Conservation (phyloP, 2,113 vertebrate species). For the Carassius carassius region DNA sequence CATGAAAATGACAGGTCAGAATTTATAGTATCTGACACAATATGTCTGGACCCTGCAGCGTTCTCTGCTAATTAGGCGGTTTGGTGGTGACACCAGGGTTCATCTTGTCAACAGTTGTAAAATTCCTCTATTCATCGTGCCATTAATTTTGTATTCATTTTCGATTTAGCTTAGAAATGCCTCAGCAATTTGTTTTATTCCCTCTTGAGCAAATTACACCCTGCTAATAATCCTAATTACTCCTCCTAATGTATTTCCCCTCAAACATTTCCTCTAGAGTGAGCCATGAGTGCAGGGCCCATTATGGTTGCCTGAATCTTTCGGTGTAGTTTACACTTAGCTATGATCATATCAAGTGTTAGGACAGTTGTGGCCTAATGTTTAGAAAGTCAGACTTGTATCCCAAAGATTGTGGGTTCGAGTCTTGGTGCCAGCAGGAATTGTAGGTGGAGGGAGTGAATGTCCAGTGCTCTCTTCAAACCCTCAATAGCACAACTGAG, state of each 20-base stretch:
- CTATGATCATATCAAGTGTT: background rate
- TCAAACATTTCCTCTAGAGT: slow-evolving; percentile 64
- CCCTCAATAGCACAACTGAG: no score
- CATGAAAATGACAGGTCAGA: background rate
- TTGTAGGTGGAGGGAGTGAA: no score
- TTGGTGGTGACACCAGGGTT: slow-evolving; percentile 23
- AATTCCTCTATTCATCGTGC: slow-evolving; percentile 32
- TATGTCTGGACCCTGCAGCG: background rate
- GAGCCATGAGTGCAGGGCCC: slow-evolving; percentile 51
- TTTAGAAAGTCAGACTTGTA: no score
- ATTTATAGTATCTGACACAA: slow-evolving; percentile 13
- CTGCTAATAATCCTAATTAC: slow-evolving; percentile 74
- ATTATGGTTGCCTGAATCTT: slow-evolving; percentile 52
- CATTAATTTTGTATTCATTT: slow-evolving; percentile 55
- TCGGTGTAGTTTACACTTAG: slow-evolving; percentile 1
- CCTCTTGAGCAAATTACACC: slow-evolving; percentile 69
- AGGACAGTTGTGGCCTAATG: no score
- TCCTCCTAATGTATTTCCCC: slow-evolving; percentile 63
- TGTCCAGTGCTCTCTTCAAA: no score
- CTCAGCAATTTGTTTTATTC: slow-evolving; percentile 69
- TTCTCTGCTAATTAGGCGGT: background rate
- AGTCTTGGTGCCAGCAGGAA: no score
- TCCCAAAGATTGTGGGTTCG: no score
- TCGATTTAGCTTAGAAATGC: slow-evolving; percentile 60
- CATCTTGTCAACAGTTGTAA: slow-evolving; percentile 13